phyloP scores from a whole-genome alignment of 2,888 invertebrate genomes.

The Meloe dianella region DNA sequence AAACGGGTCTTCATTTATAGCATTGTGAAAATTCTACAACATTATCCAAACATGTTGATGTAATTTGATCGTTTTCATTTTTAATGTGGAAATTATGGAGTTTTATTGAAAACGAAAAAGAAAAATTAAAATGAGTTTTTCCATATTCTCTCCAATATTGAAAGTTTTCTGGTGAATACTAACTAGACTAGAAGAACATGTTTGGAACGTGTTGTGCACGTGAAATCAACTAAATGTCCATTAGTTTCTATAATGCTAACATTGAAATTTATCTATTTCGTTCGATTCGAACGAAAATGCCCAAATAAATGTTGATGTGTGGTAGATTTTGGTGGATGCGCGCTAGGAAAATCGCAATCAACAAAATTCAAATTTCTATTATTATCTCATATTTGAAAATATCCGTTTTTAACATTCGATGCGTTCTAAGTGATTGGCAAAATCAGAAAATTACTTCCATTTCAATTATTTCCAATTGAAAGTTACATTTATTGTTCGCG shows the following conservation, averaged over 20 bases:
- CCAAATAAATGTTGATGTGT: neutral
- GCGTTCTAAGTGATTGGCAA: no score
- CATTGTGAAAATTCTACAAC: neutral
- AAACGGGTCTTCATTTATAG: neutral
- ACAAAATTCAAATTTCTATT: no score
- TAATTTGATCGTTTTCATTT: neutral
- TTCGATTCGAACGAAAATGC: neutral
- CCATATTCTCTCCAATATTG: no score
- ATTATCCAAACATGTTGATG: neutral
- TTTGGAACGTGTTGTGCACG: neutral
- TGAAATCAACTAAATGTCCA: neutral
- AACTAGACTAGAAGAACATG: neutral
- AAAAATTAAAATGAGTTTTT: no score
- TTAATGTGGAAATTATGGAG: no score
- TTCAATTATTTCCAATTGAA: no score
- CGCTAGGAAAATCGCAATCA: neutral
- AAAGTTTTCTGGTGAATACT: neutral
- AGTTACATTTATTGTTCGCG: no score
- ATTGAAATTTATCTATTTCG: neutral
- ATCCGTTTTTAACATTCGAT: no score
- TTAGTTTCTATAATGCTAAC: neutral
- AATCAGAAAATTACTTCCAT: no score
- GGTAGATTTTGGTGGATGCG: neutral
- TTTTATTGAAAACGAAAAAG: no score
- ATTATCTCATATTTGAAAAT: no score